Conservation (phyloP, 2,797 vertebrate species). For the Peromyscus melanophrys region DNA sequence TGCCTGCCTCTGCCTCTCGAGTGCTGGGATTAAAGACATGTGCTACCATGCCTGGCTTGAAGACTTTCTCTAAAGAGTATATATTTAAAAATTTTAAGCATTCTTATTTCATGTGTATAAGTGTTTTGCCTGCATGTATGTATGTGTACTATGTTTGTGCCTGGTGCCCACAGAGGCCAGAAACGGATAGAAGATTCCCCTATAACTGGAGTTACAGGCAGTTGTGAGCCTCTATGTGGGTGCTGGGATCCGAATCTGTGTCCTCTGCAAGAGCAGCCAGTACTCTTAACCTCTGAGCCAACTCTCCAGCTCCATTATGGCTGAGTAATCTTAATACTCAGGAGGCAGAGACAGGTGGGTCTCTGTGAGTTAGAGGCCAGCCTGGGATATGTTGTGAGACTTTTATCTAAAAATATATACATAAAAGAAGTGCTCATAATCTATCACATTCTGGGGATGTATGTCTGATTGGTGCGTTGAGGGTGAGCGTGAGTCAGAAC, state of each 20-base stretch:
- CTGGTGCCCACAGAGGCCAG: background rate
- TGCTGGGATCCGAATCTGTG: background rate
- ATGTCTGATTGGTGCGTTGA: background rate
- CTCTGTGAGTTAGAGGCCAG: background rate
- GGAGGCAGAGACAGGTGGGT: background rate
- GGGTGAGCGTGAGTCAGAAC: background rate
- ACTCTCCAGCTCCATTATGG: background rate
- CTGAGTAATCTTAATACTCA: background rate
- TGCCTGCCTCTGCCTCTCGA: background rate
- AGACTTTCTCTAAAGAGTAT: background rate
- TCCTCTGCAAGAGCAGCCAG: background rate
- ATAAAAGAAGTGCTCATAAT: background rate
- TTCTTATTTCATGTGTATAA: background rate
- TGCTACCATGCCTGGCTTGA: background rate
- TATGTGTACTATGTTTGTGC: background rate
- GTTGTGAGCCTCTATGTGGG: background rate
- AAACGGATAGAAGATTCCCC: background rate
- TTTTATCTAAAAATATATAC: background rate
- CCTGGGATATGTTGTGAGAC: too few species aligned
- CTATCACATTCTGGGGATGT: background rate
- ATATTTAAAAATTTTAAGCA: background rate
- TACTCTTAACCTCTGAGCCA: background rate
- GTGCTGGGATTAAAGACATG: background rate
- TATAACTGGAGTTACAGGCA: background rate
- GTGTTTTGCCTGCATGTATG: background rate